phyloP scores from a whole-genome alignment of 53 echinoderm and acorn worm genomes.

The Mesocentrotus franciscanus region DNA sequence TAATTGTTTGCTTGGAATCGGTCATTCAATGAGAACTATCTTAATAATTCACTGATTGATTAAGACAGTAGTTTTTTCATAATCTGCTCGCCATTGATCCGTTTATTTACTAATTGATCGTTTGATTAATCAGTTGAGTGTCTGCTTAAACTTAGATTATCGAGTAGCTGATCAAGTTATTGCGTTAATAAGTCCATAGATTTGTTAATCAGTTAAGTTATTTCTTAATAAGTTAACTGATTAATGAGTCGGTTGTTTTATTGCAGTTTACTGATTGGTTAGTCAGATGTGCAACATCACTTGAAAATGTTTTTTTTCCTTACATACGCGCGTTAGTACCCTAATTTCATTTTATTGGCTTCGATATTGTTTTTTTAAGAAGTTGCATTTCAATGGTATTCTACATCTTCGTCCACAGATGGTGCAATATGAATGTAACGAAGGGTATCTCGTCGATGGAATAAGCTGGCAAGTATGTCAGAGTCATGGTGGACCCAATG shows the following conservation, averaged over 20 bases:
- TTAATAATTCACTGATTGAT: too few species aligned
- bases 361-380: background rate
- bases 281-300: background rate
- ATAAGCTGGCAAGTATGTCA: slow-evolving; percentile 68
- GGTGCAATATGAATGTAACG: slow-evolving; percentile 57
- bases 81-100: too few species aligned
- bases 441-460: slow-evolving; percentile 64
- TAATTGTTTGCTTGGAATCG: too few species aligned
- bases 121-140: background rate
- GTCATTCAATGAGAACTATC: too few species aligned
- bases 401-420: background rate
- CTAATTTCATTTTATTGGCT: background rate
- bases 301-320: background rate
- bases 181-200: too few species aligned
- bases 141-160: background rate
- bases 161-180: too few species aligned
- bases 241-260: too few species aligned
- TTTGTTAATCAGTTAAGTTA: too few species aligned
- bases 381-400: background rate
- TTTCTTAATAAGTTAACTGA: too few species aligned
- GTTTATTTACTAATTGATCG: background rate
- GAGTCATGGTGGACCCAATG: background rate
- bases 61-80: too few species aligned
- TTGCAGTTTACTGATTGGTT: background rate
- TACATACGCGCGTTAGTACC: background rate